A percentile compares a stretch with the other conserved stretches of the same genome.
Evolutionary conservation across 2,113 vertebrate genomes (phyloP).

Genomic region (Tenebrosternarchus preto): DNA sequence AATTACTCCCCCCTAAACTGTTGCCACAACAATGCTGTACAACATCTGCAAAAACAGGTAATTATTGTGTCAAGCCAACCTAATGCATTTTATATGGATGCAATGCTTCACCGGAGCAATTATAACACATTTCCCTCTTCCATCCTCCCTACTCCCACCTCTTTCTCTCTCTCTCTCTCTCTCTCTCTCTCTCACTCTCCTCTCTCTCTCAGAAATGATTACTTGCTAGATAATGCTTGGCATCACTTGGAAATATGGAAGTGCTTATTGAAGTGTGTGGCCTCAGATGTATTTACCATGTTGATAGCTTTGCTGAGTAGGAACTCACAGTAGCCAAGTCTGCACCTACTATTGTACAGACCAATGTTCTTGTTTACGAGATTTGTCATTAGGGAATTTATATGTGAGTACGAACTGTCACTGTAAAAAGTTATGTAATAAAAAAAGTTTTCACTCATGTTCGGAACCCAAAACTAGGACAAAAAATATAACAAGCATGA

Average conservation of each 20-base stretch:
- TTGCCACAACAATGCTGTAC: slow-evolving; percentile 92
- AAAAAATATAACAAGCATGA: no score
- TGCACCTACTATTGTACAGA: slow-evolving; percentile 4
- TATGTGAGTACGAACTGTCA: neutral
- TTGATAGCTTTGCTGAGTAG: slow-evolving; percentile 72
- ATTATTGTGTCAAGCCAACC: slow-evolving; percentile 93
- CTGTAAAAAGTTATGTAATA: neutral
- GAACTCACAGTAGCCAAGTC: slow-evolving; percentile 37
- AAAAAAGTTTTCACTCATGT: no score
- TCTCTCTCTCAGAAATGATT: slow-evolving; percentile 80
- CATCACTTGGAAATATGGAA: slow-evolving; percentile 78
- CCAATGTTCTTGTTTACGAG: neutral
- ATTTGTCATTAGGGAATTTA: neutral
- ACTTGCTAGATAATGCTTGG: slow-evolving; percentile 79
- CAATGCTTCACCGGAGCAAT: slow-evolving; percentile 90
- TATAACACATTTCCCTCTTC: slow-evolving; percentile 86
- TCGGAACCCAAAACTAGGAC: no score
- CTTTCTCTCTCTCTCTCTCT: slow-evolving; percentile 38
- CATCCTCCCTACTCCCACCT: slow-evolving; percentile 48
- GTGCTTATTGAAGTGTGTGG: slow-evolving; percentile 76
- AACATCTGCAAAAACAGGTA: slow-evolving; percentile 97
- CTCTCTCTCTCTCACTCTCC: slow-evolving; percentile 37
- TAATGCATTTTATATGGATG: slow-evolving; percentile 92
- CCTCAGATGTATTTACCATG: slow-evolving; percentile 80
- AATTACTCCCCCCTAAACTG: slow-evolving; percentile 90